Base-by-base conservation (phyloP, 2,797 vertebrate species). In the Odontamblyopus rebecca region DNA sequence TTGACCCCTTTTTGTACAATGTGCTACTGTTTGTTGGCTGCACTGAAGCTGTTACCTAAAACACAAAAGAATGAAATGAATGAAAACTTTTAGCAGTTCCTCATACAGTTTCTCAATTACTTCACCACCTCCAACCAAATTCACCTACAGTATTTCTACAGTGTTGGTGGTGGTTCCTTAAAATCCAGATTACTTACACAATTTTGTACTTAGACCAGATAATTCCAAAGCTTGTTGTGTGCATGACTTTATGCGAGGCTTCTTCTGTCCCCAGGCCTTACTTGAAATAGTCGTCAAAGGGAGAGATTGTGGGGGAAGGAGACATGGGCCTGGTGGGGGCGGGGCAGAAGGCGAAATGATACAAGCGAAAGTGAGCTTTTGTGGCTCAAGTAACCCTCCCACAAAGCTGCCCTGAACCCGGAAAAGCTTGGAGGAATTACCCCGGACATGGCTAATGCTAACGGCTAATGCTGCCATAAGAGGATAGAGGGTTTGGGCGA, bases 231-330 rank as follows among this genome's bases (percentile, higher is more conserved):
- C 72, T 9, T 70, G 78, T 69, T 78, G 11, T 61, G 30, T 65
- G 68, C 85, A 81, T 73, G 54, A 48, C 79, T 69, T 82, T 85
- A 77, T 81, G 85, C 70, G 84, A 87, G 83, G 74, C 81, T 74
- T 81, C 82, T 79, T 84, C 86, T 89, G 72, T 87, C 89, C 89
- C 77, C 69, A 23, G 87, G 92, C 88, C 83, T 80, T 85, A 84
- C 88, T 91, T 84, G 80, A 92, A 89, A 92, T 91, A 90, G 80
- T 65, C 73, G 85, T 91, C 84, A 91, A 91, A 91, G 83, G 86
- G 82, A 86, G 73, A 83, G 84, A 91, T 85, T 92, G 86, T 87
- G 81, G 80, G 82, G 82, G 84, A 80, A 81, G 84, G 85, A 87
- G 71, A 76, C 73, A 61, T 63, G 73, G 62, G 30, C 70, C 78